Percentiles rank a stretch among this genome's conserved stretches.
Conservation (phyloP, 2,888 invertebrate genomes). For the Hypomecis atomaria region DNA sequence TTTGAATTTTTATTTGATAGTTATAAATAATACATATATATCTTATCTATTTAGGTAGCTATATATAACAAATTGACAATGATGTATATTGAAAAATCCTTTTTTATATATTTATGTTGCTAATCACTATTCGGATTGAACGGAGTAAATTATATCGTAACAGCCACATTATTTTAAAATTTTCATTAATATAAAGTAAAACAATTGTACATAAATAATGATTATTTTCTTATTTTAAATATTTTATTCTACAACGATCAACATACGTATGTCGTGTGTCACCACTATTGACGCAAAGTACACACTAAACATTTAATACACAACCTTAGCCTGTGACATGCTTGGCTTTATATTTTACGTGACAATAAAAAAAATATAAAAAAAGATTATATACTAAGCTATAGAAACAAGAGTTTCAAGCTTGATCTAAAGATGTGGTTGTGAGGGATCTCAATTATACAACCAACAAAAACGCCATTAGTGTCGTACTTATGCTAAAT, state of each 20-base stretch:
- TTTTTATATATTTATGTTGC: conserved; percentile 7
- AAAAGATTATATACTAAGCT: conserved; percentile 10
- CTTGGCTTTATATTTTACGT: conserved; percentile 17
- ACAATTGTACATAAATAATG: conserved; percentile 1
- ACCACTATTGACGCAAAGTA: conserved; percentile 26
- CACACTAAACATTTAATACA: conserved; percentile 51
- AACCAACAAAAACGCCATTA: no score
- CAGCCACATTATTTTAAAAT: neutral
- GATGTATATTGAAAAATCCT: neutral
- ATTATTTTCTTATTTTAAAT: conserved; percentile 6
- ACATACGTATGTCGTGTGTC: conserved; percentile 27
- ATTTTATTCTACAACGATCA: conserved; percentile 26
- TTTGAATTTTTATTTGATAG: no score
- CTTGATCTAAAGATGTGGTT: conserved; percentile 31
- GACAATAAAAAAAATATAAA: conserved; percentile 3
- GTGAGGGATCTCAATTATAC: conserved; percentile 1
- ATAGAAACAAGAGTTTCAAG: conserved; percentile 39
- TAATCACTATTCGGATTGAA: neutral
- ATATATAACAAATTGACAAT: conserved; percentile 20
- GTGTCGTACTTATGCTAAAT: no score
- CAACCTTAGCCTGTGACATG: conserved; percentile 64
- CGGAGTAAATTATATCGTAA: neutral
- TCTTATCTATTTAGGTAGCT: neutral
- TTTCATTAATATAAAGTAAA: neutral
- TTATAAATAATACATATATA: neutral